Evolutionary conservation across 2,797 vertebrate species (phyloP).

Genomic region (Pelobates cultripes): DNA sequence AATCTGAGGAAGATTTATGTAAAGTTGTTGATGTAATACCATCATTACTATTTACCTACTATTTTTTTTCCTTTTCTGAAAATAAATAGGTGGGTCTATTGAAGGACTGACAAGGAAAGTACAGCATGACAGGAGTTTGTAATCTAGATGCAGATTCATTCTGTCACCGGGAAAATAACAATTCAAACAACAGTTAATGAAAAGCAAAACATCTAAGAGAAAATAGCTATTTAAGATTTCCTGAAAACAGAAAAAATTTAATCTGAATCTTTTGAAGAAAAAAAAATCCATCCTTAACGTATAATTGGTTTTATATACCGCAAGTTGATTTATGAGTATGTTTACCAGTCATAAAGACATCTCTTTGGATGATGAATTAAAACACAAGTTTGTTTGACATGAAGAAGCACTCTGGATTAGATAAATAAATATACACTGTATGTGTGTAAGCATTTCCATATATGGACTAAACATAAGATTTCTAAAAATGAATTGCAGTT

Average conservation of each 20-base stretch:
- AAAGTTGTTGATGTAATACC: too few relatives aligned
- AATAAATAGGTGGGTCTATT: too few relatives aligned
- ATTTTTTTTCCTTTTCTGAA: too few relatives aligned
- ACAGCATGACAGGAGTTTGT: not conserved
- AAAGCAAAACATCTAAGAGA: not conserved
- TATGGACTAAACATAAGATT: too few relatives aligned
- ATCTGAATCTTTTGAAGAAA: not conserved
- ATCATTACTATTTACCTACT: too few relatives aligned
- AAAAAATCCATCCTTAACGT: not conserved
- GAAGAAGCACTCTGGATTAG: too few relatives aligned
- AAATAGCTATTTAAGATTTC: not conserved
- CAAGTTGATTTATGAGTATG: not conserved
- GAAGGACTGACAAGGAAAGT: too few relatives aligned
- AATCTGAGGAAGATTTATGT: too few relatives aligned
- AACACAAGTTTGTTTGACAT: not conserved
- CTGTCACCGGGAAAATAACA: not conserved
- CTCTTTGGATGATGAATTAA: not conserved
- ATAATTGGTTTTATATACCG: not conserved
- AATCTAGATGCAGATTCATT: not conserved
- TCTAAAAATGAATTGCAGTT: too few relatives aligned
- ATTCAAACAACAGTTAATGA: not conserved
- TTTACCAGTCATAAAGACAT: not conserved
- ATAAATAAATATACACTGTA: too few relatives aligned
- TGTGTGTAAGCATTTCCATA: too few relatives aligned
- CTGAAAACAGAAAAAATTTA: not conserved